These are phyloP conservation scores for Spinus olivaceus DNA, from an alignment of 2,797 vertebrate species.

Conservation along the genomic window DNA sequence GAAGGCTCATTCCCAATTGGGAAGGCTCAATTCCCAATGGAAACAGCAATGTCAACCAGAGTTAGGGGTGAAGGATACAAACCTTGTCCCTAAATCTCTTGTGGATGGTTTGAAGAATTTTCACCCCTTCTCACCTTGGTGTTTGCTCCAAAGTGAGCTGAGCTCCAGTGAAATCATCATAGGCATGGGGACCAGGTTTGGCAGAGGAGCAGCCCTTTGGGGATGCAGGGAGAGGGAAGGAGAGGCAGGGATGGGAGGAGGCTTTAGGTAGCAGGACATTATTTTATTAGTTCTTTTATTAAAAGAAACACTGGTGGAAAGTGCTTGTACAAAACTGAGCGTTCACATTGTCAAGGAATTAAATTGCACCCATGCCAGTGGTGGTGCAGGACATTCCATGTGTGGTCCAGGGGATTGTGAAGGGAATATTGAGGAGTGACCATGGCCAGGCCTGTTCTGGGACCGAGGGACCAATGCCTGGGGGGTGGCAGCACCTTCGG, in stretches of 20 bases:
- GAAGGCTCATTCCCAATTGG: background rate
- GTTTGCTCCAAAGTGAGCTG: background rate
- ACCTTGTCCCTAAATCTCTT: background rate
- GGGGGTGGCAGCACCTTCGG: background rate
- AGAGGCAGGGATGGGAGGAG: background rate
- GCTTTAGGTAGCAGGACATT: background rate
- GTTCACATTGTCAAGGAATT: background rate
- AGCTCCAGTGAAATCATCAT: accelerated
- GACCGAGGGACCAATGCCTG: background rate
- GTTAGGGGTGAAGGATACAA: background rate
- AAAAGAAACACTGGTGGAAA: background rate
- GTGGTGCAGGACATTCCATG: background rate
- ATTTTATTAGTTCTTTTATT: background rate
- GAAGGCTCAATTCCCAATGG: background rate
- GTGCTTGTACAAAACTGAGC: accelerated
- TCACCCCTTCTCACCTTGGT: background rate
- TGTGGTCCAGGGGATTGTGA: background rate
- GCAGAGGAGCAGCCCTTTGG: background rate
- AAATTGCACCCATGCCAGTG: background rate
- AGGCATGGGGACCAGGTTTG: background rate
- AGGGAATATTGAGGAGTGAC: background rate
- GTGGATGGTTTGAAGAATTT: background rate
- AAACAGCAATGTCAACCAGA: background rate
- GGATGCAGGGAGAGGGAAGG: background rate
- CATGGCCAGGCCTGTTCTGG: background rate